Evolutionary conservation across 2,888 invertebrate species (phyloP), one percentile per base, ranked within the genome.

Genomic region (Tinea semifulvella): DNA sequence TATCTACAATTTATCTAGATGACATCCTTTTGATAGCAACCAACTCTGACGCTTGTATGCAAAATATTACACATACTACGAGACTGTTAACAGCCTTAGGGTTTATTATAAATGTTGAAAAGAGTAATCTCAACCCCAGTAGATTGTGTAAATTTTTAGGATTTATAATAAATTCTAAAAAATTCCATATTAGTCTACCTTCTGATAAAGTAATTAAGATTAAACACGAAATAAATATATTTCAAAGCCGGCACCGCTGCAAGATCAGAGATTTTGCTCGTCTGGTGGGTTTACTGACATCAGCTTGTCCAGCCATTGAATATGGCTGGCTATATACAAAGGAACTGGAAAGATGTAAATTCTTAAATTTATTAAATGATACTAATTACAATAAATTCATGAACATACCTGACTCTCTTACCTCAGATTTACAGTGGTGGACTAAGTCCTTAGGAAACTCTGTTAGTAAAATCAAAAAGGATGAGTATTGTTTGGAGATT

Each of bases 241-340:
- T 28, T 28, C 4, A n/a, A 28, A 28, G 7, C 7, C 7, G 7
- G 7, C 7, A 28, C 7, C 4, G 16, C 28, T 28, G 28, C 11
- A 28, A 28, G 11, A 28, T 28, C 13, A 44, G 47, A 31, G 43
- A 45, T 14, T 51, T 48, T 27, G 49, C 51, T 14, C 36, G 39
- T 14, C 36, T 49, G 14, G 11, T 51, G 7, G 49, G 48, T 2
- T 13, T 18, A 6, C 27, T 48, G 3, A 42, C n/a, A 1, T 48
- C 47, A 3, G 39, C 42, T 14, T 45, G 45, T n/a, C n/a, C n/a
- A n/a, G n/a, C n/a, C n/a, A n/a, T n/a, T n/a, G n/a, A n/a, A n/a
- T n/a, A n/a, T n/a, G 49, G 46, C 5, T 22, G 36, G 27, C 11
- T 49, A 1, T 49, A 49, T 27, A 49, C 45, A 8, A 48, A 49